Evolutionary conservation across 2,113 vertebrate species (phyloP).

Genomic region (Nothobranchius furzeri): DNA sequence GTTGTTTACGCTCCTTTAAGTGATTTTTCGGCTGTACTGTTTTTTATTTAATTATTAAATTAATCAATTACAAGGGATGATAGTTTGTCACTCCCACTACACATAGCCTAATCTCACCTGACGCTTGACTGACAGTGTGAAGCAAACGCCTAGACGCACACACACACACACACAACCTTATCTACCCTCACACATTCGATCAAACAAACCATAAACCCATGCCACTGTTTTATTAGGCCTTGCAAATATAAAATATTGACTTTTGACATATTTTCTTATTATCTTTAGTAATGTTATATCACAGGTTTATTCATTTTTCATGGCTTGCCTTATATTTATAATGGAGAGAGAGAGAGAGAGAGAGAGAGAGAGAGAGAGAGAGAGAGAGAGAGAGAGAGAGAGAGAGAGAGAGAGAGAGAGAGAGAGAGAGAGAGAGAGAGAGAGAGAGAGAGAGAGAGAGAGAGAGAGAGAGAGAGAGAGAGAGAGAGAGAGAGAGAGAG

Average conservation of each 20-base stretch:
- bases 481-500: too few species aligned
- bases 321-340: neutral
- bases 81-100: neutral
- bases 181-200: neutral
- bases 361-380: too few species aligned
- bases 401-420: too few species aligned
- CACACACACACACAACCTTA: neutral
- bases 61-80: neutral
- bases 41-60: neutral
- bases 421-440: too few species aligned
- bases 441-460: too few species aligned
- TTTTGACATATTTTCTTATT: neutral
- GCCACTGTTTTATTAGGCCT: neutral
- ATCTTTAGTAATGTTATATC: neutral
- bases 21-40: too few species aligned
- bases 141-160: neutral
- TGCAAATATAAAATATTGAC: neutral
- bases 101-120: neutral
- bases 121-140: neutral
- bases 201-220: neutral
- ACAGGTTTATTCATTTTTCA: neutral
- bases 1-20: too few species aligned
- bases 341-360: too few species aligned
- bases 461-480: too few species aligned
- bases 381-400: too few species aligned